Evolutionary conservation across 2,797 vertebrate genomes (phyloP), one percentile per base, ranked within the genome.

Genomic region (Lacerta viridis): DNA sequence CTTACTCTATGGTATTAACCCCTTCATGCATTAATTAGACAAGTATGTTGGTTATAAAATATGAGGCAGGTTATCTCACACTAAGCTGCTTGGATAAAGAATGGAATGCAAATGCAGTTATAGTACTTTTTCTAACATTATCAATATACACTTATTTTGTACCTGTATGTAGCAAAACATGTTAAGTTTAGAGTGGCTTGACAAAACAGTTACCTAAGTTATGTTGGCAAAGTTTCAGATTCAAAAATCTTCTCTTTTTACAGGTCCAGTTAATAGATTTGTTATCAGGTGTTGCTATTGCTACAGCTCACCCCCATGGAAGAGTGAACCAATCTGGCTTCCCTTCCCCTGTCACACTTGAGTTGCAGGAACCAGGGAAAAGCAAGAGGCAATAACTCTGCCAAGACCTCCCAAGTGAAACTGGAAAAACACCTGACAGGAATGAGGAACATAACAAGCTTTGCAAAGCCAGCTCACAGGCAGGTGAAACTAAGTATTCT

Each of bases 331-430:
- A 11, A 36, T 36, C 2, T 39, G 59, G 72, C 23, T 41, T 46
- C 46, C 59, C 9, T 89, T 89, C 72, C 68, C 74, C 84, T 71
- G 18, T 66, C 80, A 76, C 59, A 66, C 39, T 23, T 88, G 72
- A 76, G 59, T 50, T 75, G 80, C 71, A 50, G 0, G 5, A 76
- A 64, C 59, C 39, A 27, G 80, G 39, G 83, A 8, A 87, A 66
- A n/a, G 29, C 20, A 68, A 64, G 27, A 82, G 55, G n/a, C 43
- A 29, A 46, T 46, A 10, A 66, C 46, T 25, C 17, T 76, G 59
- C 80, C 74, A 83, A 83, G 80, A 83, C 80, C 20, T 13, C n/a
- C 41, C 80, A 76, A 88, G 59, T 68, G 80, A 88, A 83, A 66
- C n/a, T 25, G 72, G 59, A 43, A 25, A 50, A 23, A 64, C 18